Conservation (phyloP, 1,140 invertebrate genomes). For the Eulimnadia texana region DNA sequence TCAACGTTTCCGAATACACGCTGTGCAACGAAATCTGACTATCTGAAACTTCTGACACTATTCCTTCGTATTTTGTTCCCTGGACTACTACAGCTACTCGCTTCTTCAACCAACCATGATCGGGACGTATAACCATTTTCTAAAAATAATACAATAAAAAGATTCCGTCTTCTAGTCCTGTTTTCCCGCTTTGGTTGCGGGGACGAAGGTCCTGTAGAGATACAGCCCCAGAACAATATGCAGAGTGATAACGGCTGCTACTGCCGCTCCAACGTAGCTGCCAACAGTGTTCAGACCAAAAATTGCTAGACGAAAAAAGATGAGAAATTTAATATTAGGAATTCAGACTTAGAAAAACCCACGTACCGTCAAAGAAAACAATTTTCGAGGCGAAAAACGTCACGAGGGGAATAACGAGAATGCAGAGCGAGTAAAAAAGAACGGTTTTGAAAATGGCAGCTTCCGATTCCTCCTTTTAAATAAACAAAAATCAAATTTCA, state of each 20-base stretch:
- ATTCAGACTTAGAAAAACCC: slow-evolving; percentile 3
- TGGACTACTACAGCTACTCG: slow-evolving; percentile 1
- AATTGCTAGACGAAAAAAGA: slow-evolving; percentile 31
- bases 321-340: neutral
- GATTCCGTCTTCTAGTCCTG: no score
- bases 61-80: neutral
- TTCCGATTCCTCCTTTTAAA: slow-evolving; percentile 4
- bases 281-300: slow-evolving; percentile 39
- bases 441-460: slow-evolving; percentile 19
- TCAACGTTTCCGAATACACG: neutral
- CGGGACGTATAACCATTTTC: no score
- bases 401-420: slow-evolving; percentile 30
- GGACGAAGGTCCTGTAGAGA: slow-evolving; percentile 53
- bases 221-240: slow-evolving; percentile 58
- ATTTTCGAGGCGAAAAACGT: slow-evolving; percentile 31
- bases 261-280: slow-evolving; percentile 57
- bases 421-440: slow-evolving; percentile 29
- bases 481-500: neutral
- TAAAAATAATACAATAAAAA: no score
- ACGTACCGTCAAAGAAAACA: slow-evolving; percentile 31
- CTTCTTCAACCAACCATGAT: neutral
- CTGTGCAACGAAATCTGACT: neutral
- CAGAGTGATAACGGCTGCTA: slow-evolving; percentile 49
- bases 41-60: slow-evolving; percentile 1
- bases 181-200: slow-evolving; percentile 4